A percentile compares a stretch with the other conserved stretches of the same genome.
Conservation (phyloP, 2,888 invertebrate species). For the Andrena hattorfiana region DNA sequence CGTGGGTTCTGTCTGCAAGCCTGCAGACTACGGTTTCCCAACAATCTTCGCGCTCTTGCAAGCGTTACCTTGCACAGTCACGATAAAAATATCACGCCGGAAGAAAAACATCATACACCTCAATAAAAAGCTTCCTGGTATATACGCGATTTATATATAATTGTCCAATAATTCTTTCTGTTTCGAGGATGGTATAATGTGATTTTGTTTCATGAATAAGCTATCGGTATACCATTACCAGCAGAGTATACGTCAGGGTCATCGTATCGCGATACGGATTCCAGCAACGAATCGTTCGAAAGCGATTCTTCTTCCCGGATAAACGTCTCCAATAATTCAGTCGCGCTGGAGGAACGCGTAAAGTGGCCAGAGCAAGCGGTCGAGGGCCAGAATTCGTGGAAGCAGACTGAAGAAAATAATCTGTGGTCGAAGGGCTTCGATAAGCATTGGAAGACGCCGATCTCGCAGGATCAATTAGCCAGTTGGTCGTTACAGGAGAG, state of each 20-base stretch:
- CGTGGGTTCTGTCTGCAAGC: constrained; percentile 85
- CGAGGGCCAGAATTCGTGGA: constrained; percentile 70
- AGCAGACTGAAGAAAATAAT: constrained; percentile 57
- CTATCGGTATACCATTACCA: constrained; percentile 79
- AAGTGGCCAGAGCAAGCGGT: constrained; percentile 67
- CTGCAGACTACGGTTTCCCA: constrained; percentile 86
- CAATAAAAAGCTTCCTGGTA: constrained; percentile 86
- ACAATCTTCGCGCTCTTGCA: constrained; percentile 86
- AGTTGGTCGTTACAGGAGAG: constrained; percentile 77
- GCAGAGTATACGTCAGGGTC: constrained; percentile 68
- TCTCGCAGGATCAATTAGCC: constrained; percentile 61
- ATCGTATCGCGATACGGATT: constrained; percentile 79
- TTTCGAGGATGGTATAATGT: neutral
- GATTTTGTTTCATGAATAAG: constrained; percentile 50
- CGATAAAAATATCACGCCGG: constrained; percentile 82
- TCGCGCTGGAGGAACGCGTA: constrained; percentile 66
- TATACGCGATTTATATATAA: constrained; percentile 49
- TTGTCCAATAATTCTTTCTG: neutral
- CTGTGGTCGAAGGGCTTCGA: constrained; percentile 73
- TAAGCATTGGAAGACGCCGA: constrained; percentile 73
- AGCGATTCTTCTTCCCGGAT: constrained; percentile 74
- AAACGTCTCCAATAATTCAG: constrained; percentile 66
- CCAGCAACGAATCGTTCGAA: constrained; percentile 81
- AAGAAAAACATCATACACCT: constrained; percentile 85
- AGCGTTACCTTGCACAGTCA: constrained; percentile 86